Base-by-base conservation (phyloP, 2,797 vertebrate genomes). In the Acrossocheilus fasciatus region DNA sequence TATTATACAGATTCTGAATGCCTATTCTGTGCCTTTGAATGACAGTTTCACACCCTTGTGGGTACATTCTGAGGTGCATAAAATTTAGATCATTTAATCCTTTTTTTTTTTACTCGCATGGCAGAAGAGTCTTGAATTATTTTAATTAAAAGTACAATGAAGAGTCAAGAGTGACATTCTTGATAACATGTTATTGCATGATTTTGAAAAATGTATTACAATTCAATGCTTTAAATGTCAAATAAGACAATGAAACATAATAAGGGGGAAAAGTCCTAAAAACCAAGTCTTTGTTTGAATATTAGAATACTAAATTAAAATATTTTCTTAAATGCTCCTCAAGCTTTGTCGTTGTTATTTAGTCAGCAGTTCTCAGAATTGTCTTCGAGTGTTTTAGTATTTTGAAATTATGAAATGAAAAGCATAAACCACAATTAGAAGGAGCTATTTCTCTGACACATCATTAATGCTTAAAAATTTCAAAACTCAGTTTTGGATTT, bases 1-100 rank as follows among this genome's bases (percentile, higher is more conserved):
- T 91, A 81, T 90, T 90, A 59, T 73, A 88, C 50, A 87, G 89
- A 84, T 77, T 47, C 14, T 62, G 1, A 47, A 57, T 82, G 12
- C 11, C 68, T 68, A 36, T 70, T 12, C n/a, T 82, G 26, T 75
- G 36, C 4, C 36, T 86, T 68, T 17, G 18, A 50, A 11, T 45
- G 23, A 64, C 57, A 34, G 18, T 79, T 43, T 17, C 14, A 11
- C 39, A 3, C 12, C 12, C 7, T 9, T 26, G 30, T 62, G 4
- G 12, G 4, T 15, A 78, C 11, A 41, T 77, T 18, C 17, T 52
- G 9, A 77, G 12, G 57, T 39, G 0, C 20, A 14, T 23, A 39
- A 14, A 15, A 41, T 9, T 8, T 0, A 57, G 34, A 5, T 39
- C 8, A 39, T 8, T 77, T n/a, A 54, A 36, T 6, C 41, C 2